Base-by-base conservation (phyloP, 2,888 invertebrate genomes). In the Oxytorus armatus region DNA sequence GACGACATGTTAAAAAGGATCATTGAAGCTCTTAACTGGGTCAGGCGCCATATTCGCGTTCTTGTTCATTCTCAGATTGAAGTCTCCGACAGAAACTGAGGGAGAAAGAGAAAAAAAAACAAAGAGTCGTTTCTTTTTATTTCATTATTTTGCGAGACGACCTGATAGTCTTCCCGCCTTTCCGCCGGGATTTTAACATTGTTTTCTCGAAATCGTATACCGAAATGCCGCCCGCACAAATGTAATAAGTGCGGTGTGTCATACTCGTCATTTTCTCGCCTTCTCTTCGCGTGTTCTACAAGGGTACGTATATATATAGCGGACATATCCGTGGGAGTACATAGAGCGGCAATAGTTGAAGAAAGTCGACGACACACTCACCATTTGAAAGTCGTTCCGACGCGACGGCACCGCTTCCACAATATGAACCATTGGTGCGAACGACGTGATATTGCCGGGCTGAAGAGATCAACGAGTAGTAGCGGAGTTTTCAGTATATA, bases 321-420 rank as follows among this genome's bases (percentile, higher is more conserved):
- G 2, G 8, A 42, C 47, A 39, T 49, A 29, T 21, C 63, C 44
- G 4, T 16, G 7, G 29, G 10, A 33, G 42, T 44, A 63, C 14
- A 55, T 33, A 44, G 55, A 61, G 63, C 25, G 57, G n/a, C 51
- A 69, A 80, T 42, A 68, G 44, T 75, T 69, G 61, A 33, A 59
- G 44, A 39, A 49, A 59, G 73, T 72, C 68, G 66, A 65, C 70
- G 79, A 55, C 53, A 47, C 33, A 90, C 91, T 91, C 88, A 92
- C 92, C 92, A 90, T 90, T 84, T 90, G 88, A 85, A 90, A 88
- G 90, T 92, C 92, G 90, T 89, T 91, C 90, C 92, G 92, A 89
- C 90, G 91, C 90, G 91, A 89, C 91, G 91, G 88, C 88, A 91
- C 87, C 86, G 90, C 86, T 88, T 92, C 92, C 87, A 91, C 87